A percentile compares a stretch with the other conserved stretches of the same genome.
Conservation (phyloP, 2,888 invertebrate genomes). For the Hermaeophaga mercurialis region DNA sequence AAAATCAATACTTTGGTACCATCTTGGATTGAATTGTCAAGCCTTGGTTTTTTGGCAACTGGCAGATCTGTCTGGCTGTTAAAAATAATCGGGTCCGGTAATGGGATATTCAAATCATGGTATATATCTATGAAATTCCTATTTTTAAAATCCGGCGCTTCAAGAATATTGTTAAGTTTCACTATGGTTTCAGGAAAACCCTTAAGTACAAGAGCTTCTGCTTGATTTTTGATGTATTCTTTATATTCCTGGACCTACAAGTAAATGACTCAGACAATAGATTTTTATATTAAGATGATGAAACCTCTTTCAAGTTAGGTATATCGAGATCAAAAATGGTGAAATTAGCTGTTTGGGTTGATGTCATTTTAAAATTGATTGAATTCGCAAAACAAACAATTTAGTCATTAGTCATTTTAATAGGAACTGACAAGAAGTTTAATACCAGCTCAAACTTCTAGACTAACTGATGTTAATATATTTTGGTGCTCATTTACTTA, state of each 20-base stretch:
- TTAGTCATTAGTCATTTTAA: conserved; percentile 8
- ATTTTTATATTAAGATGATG: neutral
- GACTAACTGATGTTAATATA: neutral
- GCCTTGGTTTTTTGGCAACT: conserved; percentile 69
- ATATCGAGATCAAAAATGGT: neutral
- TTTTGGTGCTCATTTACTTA: neutral
- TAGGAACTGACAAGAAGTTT: neutral
- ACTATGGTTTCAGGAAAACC: conserved; percentile 94
- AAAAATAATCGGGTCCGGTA: conserved; percentile 76
- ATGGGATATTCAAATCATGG: conserved; percentile 85
- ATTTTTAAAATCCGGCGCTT: conserved; percentile 81
- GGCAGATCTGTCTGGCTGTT: conserved; percentile 64
- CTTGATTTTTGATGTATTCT: conserved; percentile 84
- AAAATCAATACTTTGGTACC: conserved; percentile 79
- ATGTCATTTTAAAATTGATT: conserved; percentile 1
- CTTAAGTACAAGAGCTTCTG: conserved; percentile 85
- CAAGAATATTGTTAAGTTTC: conserved; percentile 83
- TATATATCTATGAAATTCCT: conserved; percentile 79
- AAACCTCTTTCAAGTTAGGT: conserved; percentile 8
- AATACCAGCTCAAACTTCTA: neutral
- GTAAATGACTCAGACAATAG: conserved; percentile 2
- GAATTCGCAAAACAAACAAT: neutral
- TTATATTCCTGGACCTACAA: conserved; percentile 87
- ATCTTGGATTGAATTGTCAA: conserved; percentile 57
- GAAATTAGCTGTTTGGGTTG: conserved; percentile 1